phyloP scores from a whole-genome alignment of 2,888 invertebrate species.

The Neelides folsomi region DNA sequence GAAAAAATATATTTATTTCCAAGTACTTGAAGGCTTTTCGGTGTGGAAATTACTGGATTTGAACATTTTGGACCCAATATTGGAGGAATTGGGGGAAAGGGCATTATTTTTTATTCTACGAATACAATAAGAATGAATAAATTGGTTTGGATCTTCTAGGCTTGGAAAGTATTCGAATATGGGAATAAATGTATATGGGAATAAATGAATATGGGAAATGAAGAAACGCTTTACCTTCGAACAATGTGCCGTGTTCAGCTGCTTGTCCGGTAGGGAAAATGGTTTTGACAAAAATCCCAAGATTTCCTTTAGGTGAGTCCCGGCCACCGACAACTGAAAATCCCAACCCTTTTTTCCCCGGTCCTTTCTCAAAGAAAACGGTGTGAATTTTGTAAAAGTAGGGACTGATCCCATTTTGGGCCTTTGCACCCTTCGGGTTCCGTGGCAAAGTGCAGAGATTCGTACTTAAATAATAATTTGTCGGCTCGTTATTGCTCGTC shows the following conservation, averaged over 20 bases:
- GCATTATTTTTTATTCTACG: no score
- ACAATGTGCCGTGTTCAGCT: conserved; percentile 64
- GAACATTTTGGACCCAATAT: no score
- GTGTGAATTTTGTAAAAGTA: conserved; percentile 26
- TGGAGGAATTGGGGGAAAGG: no score
- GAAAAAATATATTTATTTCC: no score
- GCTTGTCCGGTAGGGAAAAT: conserved; percentile 76
- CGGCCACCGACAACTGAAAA: conserved; percentile 68
- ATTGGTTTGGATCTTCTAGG: no score
- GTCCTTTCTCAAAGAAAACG: conserved; percentile 52
- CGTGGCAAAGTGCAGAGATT: conserved; percentile 30
- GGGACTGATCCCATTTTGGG: background rate
- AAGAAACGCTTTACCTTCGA: conserved; percentile 54
- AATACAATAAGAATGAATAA: no score
- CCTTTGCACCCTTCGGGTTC: conserved; percentile 13
- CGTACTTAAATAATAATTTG: conserved; percentile 29
- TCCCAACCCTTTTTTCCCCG: conserved; percentile 69
- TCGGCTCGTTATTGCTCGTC: conserved; percentile 6
- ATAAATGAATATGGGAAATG: background rate
- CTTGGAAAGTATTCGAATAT: no score
- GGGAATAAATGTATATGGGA: no score
- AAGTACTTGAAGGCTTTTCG: no score
- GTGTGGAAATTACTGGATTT: no score
- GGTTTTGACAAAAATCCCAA: conserved; percentile 80
- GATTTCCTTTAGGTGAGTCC: conserved; percentile 72